Evolutionary conservation across 1,140 invertebrate genomes (phyloP), one percentile per base, ranked within the genome.

Genomic region (Magallana angulata): DNA sequence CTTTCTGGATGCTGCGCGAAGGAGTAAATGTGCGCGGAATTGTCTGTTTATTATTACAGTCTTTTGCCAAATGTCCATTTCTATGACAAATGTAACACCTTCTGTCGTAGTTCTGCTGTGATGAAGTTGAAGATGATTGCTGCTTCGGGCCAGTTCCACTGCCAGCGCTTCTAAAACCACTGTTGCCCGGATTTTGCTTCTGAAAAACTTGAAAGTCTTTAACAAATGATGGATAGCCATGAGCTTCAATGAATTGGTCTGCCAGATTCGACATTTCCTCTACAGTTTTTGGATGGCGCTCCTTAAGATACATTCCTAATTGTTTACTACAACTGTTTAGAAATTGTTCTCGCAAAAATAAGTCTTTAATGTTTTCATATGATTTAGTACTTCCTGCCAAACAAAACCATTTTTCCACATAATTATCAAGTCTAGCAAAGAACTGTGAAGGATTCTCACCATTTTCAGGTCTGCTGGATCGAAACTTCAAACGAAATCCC

Each of bases 181-280:
- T 9, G 11, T 81, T 81, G 16, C 8, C 12, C 8, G 8, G 30
- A 7, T 14, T n/a, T 7, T 6, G 24, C 24, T 81, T 8, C n/a
- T 8, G 30, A 56, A 81, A 48, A 12, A 30, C 30, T 81, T 48
- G 76, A 24, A 24, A 24, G 16, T 80, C 76, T 48, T 36, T 48
- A 80, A 30, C 36, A 16, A 80, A 81, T 57, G 30, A 81, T 30
- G 76, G 16, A 8, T 11, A 36, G 7, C 60, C 60, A 62, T 64
- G 83, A 59, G 85, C 85, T n/a, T 86, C 85, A 59, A 86, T 59
- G 82, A 81, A 86, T 12, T 87, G 80, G 36, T 87, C 85, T 24
- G 85, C 85, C 16, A 87, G 59, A 8, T 60, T n/a, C n/a, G n/a
- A n/a, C n/a, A n/a, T n/a, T n/a, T n/a, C n/a, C n/a, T n/a, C n/a